Percentiles rank a stretch among this genome's conserved stretches.
phyloP scores from a whole-genome alignment of 1,140 invertebrate genomes.

The Paraescarpia echinospica region DNA sequence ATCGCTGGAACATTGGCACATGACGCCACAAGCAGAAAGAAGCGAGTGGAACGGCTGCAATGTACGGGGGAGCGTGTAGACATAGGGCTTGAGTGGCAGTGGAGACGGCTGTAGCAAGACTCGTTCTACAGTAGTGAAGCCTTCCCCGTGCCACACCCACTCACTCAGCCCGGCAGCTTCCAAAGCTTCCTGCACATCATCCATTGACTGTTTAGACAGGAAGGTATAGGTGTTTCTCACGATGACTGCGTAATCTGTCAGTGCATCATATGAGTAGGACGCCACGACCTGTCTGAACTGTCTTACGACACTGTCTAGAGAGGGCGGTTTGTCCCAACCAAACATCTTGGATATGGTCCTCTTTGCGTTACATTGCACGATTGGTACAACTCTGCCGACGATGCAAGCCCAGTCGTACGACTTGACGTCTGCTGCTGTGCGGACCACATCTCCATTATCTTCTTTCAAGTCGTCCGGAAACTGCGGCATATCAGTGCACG shows the following conservation, averaged over 20 bases:
- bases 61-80: constrained; percentile 20
- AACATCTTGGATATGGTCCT: constrained; percentile 13
- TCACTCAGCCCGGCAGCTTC: not conserved
- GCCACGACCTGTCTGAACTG: constrained; percentile 22
- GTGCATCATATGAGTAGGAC: not conserved
- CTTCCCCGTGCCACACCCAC: constrained; percentile 31
- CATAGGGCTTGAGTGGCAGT: constrained; percentile 27
- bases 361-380: constrained; percentile 6
- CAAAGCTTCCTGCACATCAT: constrained; percentile 17
- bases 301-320: constrained; percentile 3
- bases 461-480: not conserved
- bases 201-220: constrained; percentile 13
- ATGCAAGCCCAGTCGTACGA: not conserved
- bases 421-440: not conserved
- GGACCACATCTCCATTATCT: not conserved
- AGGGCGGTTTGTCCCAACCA: constrained; percentile 8
- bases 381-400: constrained; percentile 24
- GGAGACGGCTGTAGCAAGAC: constrained; percentile 23
- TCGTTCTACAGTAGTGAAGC: constrained; percentile 19
- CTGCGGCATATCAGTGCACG: not conserved
- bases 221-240: constrained; percentile 10
- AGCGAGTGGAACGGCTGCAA: not conserved
- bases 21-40: not conserved
- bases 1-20: not conserved
- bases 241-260: constrained; percentile 20